Evolutionary conservation across 2,113 vertebrate species (phyloP).

Genomic region (Rynchops niger): DNA sequence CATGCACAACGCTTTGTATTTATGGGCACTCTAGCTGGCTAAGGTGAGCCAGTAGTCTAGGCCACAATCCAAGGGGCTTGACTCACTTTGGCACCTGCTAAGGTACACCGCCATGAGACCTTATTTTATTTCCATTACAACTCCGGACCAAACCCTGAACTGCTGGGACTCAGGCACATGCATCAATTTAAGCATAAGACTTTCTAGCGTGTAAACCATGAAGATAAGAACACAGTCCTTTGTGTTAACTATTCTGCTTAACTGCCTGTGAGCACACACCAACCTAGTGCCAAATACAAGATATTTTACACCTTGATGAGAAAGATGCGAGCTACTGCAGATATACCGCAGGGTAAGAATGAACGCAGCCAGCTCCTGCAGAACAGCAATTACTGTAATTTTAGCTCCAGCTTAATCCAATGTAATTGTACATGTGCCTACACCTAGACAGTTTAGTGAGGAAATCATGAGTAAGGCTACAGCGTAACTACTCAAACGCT

Average conservation of each 20-base stretch:
- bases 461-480: background rate
- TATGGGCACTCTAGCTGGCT: background rate
- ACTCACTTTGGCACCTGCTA: background rate
- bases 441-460: background rate
- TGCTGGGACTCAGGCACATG: background rate
- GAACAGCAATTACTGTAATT: conserved; percentile 1
- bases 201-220: background rate
- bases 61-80: background rate
- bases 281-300: background rate
- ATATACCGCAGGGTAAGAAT: background rate
- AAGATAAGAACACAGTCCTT: background rate
- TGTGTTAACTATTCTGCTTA: background rate
- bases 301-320: background rate
- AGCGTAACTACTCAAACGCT: background rate
- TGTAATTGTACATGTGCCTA: background rate
- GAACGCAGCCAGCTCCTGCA: background rate
- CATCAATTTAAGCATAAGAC: background rate
- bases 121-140: background rate
- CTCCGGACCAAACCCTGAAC: background rate
- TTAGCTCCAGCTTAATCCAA: background rate
- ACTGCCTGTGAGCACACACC: background rate
- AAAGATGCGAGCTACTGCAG: background rate
- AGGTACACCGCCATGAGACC: background rate
- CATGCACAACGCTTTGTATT: background rate
- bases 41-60: background rate